Base-by-base conservation (phyloP, 2,113 vertebrate species). In the Sitta europaea region DNA sequence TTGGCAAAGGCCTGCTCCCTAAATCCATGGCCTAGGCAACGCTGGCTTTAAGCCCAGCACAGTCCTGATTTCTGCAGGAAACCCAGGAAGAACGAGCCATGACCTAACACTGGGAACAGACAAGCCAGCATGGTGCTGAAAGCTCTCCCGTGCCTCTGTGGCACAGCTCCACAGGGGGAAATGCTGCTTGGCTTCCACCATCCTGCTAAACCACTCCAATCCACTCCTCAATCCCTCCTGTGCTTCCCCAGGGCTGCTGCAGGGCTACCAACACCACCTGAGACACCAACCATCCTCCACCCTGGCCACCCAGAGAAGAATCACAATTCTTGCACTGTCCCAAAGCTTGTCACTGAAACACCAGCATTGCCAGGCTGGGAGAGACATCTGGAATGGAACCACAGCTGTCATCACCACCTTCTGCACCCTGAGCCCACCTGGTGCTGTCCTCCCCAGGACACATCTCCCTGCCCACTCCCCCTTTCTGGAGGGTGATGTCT, bases 101-200 rank as follows among this genome's bases (percentile, higher is more conserved):
- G 35, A 87, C 29, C 76, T 51, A 74, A 71, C 71, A 92, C 40
- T 3, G 33, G 50, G 67, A 72, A 65, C 35, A 71, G 47, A 59
- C 43, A 78, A 28, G 6, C 23, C 66, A 78, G 29, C 43, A 27
- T 0, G 0, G 65, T 3, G 3, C n/a, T 53, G 50, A 65, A 58
- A 77, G 45, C 53, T 59, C 17, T 71, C 55, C 68, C 0, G 0
- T 61, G 76, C 12, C 86, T 68, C 50, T 0, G 0, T 0, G 5
- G 57, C 48, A 50, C 59, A 94, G 47, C 33, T 42, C 79, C 81
- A 59, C 77, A 43, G 29, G 11, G 33, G 55, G 38, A 66, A 90
- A 85, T 0, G 0, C 29, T 67, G 48, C 84, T 57, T 36, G n/a
- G 86, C 36, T 59, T 3, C 42, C 72, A 71, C 18, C 72, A 67